These are phyloP conservation scores for Heteromyza rotundicornis DNA, from an alignment of 2,888 invertebrate species.

Conservation along the genomic window DNA sequence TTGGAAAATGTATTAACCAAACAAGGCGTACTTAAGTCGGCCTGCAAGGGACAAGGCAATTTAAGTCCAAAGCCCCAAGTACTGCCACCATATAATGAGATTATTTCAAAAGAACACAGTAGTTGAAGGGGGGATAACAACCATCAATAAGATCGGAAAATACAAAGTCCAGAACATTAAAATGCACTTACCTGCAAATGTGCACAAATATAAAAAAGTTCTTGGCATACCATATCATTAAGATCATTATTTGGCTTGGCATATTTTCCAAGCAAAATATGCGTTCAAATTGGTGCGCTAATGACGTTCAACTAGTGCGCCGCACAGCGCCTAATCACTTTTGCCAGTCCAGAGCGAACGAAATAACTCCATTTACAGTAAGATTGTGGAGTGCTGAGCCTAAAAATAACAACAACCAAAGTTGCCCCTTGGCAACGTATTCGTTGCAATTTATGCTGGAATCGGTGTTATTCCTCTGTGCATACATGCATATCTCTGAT, in stretches of 20 bases:
- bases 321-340: too few relatives aligned
- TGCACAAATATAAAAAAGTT: background rate
- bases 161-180: conserved; percentile 1
- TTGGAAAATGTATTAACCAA: conserved; percentile 24
- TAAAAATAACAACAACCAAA: conserved; percentile 11
- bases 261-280: too few relatives aligned
- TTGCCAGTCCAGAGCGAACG: too few relatives aligned
- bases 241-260: too few relatives aligned
- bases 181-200: background rate
- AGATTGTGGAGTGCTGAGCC: background rate
- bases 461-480: conserved; percentile 8
- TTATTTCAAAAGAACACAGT: background rate
- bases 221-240: too few relatives aligned
- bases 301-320: too few relatives aligned
- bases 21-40: conserved; percentile 9
- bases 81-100: background rate
- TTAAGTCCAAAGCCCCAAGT: too few relatives aligned
- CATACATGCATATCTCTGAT: conserved; percentile 15
- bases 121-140: too few relatives aligned
- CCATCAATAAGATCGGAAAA: background rate
- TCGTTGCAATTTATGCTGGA: conserved; percentile 8
- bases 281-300: too few relatives aligned
- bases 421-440: conserved; percentile 14
- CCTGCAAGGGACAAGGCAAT: background rate
- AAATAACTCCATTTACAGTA: too few relatives aligned